Evolutionary conservation across 2,113 vertebrate species (phyloP).

Genomic region (Ia io): DNA sequence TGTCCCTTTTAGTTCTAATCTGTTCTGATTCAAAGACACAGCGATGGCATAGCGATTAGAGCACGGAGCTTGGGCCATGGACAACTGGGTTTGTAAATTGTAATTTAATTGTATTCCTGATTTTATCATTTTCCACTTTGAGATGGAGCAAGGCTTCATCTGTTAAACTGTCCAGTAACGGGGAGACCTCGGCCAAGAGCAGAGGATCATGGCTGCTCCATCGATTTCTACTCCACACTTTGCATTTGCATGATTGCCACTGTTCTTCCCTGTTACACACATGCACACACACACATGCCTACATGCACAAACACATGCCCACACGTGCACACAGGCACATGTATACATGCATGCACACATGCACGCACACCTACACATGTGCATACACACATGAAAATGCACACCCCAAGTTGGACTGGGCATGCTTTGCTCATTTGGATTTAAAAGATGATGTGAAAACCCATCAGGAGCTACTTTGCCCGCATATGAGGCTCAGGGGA

Average conservation of each 20-base stretch:
- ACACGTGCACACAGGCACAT: background rate
- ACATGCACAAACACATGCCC: background rate
- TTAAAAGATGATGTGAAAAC: background rate
- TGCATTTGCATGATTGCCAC: background rate
- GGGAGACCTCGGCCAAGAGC: accelerated
- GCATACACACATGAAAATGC: background rate
- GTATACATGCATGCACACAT: no score
- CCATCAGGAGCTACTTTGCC: background rate
- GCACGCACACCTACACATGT: background rate
- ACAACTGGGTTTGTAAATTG: background rate
- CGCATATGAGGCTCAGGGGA: background rate
- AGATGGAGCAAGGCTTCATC: background rate
- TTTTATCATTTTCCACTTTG: background rate
- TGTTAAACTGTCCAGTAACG: background rate
- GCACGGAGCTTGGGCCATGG: background rate
- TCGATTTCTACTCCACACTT: background rate
- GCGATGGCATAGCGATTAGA: accelerated
- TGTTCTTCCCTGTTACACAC: background rate
- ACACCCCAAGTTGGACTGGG: background rate
- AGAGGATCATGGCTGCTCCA: accelerated
- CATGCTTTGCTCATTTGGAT: conserved; percentile 26
- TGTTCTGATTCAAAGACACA: background rate
- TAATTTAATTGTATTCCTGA: background rate
- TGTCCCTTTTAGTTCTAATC: accelerated
- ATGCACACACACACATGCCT: background rate